Evolutionary conservation across 2,888 invertebrate genomes (phyloP).

Genomic region (Thecophora atra): DNA sequence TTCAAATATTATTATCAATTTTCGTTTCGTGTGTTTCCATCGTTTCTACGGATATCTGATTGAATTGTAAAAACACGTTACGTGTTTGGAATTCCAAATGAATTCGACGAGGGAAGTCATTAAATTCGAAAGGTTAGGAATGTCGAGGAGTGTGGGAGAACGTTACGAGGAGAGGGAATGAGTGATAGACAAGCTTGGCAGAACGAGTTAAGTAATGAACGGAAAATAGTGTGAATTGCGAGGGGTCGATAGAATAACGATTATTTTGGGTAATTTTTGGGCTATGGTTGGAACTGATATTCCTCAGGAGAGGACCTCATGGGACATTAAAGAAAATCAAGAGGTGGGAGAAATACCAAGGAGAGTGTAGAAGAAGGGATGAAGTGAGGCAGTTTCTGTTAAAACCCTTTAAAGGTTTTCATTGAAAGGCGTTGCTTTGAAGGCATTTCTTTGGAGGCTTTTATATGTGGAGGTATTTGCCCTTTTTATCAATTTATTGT

Average conservation of each 20-base stretch:
- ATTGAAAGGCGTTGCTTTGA: no score
- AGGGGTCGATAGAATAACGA: neutral
- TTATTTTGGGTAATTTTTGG: neutral
- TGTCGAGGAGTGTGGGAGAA: neutral
- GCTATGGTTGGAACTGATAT: neutral
- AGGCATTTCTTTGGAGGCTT: no score
- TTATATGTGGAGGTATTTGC: no score
- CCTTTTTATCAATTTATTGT: no score
- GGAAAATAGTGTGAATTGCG: slow-evolving; percentile 15
- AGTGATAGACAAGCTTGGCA: neutral
- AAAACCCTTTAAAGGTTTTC: no score
- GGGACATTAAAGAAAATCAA: no score
- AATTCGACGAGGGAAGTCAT: neutral
- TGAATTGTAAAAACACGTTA: slow-evolving; percentile 63
- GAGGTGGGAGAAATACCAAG: no score
- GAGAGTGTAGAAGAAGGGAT: no score
- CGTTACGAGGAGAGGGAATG: neutral
- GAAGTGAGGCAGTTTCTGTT: no score
- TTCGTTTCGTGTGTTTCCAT: slow-evolving; percentile 45
- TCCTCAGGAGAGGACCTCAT: no score
- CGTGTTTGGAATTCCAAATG: slow-evolving; percentile 51
- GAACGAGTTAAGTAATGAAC: neutral
- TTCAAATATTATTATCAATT: slow-evolving; percentile 59
- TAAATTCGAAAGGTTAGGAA: neutral
- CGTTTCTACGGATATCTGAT: slow-evolving; percentile 61